phyloP scores from a whole-genome alignment of 1,140 invertebrate species.

The Portunus trituberculatus region DNA sequence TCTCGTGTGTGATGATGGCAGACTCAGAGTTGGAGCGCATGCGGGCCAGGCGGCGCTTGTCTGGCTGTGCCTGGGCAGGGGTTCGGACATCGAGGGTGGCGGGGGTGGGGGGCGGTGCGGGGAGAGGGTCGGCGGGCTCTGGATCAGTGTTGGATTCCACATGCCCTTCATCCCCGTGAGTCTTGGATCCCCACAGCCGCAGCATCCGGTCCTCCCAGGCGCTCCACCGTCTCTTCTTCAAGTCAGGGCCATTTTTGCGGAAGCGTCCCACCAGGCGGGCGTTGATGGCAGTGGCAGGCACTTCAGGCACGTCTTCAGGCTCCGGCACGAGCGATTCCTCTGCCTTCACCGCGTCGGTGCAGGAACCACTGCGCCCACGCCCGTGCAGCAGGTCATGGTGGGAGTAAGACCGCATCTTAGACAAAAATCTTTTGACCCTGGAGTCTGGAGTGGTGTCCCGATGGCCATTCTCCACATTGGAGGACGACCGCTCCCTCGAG shows the following conservation, averaged over 20 bases:
- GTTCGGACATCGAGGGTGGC: neutral
- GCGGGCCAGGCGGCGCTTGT: conserved; percentile 28
- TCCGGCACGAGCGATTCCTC: neutral
- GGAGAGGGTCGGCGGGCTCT: neutral
- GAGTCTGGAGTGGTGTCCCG: conserved; percentile 26
- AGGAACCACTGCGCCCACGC: conserved; percentile 37
- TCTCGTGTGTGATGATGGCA: conserved; percentile 27
- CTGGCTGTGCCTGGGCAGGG: neutral
- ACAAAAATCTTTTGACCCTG: conserved; percentile 44
- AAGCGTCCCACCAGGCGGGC: conserved; percentile 49
- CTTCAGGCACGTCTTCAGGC: neutral
- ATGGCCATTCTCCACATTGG: conserved; percentile 33
- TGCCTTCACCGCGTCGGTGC: neutral
- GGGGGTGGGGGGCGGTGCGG: neutral
- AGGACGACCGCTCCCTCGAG: conserved; percentile 25
- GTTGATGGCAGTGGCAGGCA: conserved; percentile 52
- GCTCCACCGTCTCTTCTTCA: conserved; percentile 52
- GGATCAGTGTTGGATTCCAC: neutral
- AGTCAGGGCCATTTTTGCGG: conserved; percentile 41
- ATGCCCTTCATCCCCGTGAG: neutral
- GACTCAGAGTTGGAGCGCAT: conserved; percentile 65
- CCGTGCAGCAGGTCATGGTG: conserved; percentile 44
- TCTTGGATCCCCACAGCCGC: neutral
- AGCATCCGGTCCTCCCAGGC: conserved; percentile 42
- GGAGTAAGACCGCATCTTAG: conserved; percentile 42